Evolutionary conservation across 2,797 vertebrate species (phyloP).

Genomic region (Chloroceryle inda): DNA sequence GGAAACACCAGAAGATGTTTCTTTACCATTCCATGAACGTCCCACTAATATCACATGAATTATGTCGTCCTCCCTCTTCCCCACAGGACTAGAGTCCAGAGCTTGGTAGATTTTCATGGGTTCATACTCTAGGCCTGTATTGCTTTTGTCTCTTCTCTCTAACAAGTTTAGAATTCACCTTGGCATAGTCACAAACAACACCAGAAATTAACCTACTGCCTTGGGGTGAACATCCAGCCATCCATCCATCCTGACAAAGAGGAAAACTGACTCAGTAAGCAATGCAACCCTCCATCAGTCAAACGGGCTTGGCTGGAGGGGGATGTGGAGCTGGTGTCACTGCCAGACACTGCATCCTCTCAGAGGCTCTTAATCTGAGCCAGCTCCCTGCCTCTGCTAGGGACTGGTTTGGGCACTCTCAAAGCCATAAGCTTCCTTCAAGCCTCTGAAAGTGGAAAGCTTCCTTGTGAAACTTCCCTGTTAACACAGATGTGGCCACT

Average conservation of each 20-base stretch:
- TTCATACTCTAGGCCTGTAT: neutral
- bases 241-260: neutral
- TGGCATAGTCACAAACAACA: neutral
- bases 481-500: neutral
- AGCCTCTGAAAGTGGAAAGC: neutral
- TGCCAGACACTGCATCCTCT: neutral
- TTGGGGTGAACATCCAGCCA: neutral
- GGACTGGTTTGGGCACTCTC: neutral
- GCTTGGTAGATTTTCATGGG: neutral
- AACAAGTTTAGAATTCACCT: neutral
- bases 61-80: neutral
- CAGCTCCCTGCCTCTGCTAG: neutral
- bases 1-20: neutral
- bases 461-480: neutral
- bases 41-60: neutral
- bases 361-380: neutral
- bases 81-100: neutral
- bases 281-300: neutral
- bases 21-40: neutral
- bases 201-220: neutral
- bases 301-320: neutral
- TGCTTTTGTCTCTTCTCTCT: neutral
- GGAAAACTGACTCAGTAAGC: neutral
- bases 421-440: neutral
- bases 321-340: neutral